Evolutionary conservation across 2,113 vertebrate species (phyloP), one percentile per base, ranked within the genome.

Genomic region (Aptenodytes patagonicus): DNA sequence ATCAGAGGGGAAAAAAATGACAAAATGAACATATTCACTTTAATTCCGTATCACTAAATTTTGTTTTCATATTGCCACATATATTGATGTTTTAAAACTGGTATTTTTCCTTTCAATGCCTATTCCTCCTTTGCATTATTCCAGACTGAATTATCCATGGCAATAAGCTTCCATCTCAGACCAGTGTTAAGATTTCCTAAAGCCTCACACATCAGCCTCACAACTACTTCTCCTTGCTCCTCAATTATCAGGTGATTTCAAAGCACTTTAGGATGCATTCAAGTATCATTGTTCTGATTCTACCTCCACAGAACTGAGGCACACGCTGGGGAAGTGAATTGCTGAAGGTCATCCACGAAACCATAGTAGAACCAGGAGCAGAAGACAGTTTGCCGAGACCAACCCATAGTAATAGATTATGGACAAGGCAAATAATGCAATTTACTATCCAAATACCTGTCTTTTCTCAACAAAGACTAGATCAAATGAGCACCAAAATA

Each of bases 1-100:
- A 57, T 28, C 2, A 25, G 11, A 18, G 5, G 2, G 9, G 3
- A 0, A 3, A 0, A 34, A 26, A 42, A n/a, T 3, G 4, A 26
- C 7, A 85, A 76, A 60, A 87, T 25, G 0, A 69, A 49, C 6
- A 66, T 16, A 75, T 5, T 47, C 9, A 38, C 6, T 88, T 38
- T 5, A 73, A 70, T 26, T 36, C 32, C 8, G 13, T 16, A 38
- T 10, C 49, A 46, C 16, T n/a, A 21, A 61, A 64, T 36, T 75
- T 62, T 51, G 21, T 25, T 62, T 75, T 81, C 29, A 19, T 49
- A 58, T 10, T 87, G 54, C 38, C 24, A 75, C 10, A 34, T 20
- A 32, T 21, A 75, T 57, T 38, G 7, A 51, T 24, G 32, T 47
- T 90, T 65, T 36, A 10, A 60, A 93, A 55, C 13, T 17, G 2